phyloP scores from a whole-genome alignment of 2,888 invertebrate species.

The Aspidiotus rigidus region DNA sequence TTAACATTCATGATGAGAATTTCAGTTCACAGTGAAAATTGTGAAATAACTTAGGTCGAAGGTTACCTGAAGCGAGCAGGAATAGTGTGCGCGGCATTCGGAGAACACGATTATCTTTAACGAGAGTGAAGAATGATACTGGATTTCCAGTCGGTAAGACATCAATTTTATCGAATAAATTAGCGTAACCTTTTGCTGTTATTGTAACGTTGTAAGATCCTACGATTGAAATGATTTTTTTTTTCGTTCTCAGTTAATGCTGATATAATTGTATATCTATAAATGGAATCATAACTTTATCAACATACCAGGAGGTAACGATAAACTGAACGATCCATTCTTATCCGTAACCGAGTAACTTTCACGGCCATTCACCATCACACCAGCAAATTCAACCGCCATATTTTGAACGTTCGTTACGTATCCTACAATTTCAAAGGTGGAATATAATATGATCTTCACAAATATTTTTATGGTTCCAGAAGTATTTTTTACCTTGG shows the following conservation, averaged over 20 bases:
- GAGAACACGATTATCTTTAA: conserved; percentile 57
- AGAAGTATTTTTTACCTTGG: too few species aligned
- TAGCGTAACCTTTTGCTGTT: too few species aligned
- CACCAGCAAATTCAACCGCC: conserved; percentile 1
- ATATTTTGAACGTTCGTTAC: conserved; percentile 14
- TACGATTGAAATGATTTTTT: too few species aligned
- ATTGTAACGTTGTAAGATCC: too few species aligned
- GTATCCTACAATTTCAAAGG: conserved; percentile 6
- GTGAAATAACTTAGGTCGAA: background rate
- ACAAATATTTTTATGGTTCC: too few species aligned
- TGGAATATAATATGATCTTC: too few species aligned
- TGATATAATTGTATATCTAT: too few species aligned
- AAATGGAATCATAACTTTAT: too few species aligned
- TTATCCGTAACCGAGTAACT: background rate
- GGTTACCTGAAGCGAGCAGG: conserved; percentile 59
- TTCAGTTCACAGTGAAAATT: background rate
- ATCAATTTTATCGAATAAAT: too few species aligned
- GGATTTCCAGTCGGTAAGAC: conserved; percentile 43
- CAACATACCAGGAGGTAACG: conserved; percentile 13
- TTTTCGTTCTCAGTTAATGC: too few species aligned
- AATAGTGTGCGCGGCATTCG: conserved; percentile 70
- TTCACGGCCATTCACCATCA: conserved; percentile 2
- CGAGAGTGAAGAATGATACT: conserved; percentile 58
- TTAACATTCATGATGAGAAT: too few species aligned
- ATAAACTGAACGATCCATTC: conserved; percentile 15